Evolutionary conservation across 2,888 invertebrate species (phyloP), one percentile per base, ranked within the genome.

Genomic region (Aleiodes leptofemur): DNA sequence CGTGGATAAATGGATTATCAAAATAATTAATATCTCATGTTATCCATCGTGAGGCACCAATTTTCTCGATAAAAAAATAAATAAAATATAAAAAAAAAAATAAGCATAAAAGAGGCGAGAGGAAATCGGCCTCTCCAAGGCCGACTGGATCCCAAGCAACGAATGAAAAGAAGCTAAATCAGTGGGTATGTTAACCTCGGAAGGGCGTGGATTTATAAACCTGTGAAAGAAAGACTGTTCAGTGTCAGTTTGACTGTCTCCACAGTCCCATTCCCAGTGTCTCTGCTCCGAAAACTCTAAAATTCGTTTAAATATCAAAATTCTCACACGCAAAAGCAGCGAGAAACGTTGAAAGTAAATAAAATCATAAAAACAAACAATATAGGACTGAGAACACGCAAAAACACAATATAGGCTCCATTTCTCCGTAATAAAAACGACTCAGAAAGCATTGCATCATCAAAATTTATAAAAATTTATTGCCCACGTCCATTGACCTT

Each of bases 81-180:
- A 16, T 6, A 16, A 53, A 53, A 14, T 53, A 34, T 34, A 0
- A 34, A 34, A 61, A 11, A 51, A 53, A 5, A 53, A 8, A 9
- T 13, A 23, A 23, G 23, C 7, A 59, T 5, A 4, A 34, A 59
- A 31, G 23, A 29, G 13, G 68, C 72, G 56, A 70, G 61, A 48
- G 34, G 73, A 69, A 72, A 61, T 74, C 31, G 72, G 69, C 57
- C 73, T 69, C 73, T 73, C 77, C 79, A 80, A 79, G 80, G 80
- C 64, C 79, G 55, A 70, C 79, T 61, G 72, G 78, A 76, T 79
- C 51, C 53, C 53, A 5, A 11, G 50, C 50, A 50, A 72, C 38
- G n/a, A 69, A 64, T 73, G 50, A 8, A 8, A 34, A 57, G 56
- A 57, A 53, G 23, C 38, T 34, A 38, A 53, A 69, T 53, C 29